Conservation (phyloP, 2,888 invertebrate species). For the Drosophila atroscutellata region DNA sequence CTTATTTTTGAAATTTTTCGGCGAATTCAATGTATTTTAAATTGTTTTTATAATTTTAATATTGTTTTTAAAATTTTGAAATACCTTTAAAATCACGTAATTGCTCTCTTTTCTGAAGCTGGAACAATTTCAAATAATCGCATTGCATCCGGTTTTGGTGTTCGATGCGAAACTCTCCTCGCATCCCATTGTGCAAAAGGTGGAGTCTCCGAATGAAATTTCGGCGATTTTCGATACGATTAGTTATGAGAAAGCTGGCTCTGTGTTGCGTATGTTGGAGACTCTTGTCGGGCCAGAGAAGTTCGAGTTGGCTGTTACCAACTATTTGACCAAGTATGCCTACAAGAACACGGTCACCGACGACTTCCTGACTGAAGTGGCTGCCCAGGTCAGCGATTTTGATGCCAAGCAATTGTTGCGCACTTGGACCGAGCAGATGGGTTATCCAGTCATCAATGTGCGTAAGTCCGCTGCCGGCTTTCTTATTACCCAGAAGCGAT, state of each 20-base stretch:
- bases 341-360: constrained; percentile 92
- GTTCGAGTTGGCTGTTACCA: constrained; percentile 90
- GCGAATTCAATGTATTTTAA: too few species aligned
- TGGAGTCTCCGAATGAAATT: constrained; percentile 94
- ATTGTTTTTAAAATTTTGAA: constrained; percentile 12
- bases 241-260: constrained; percentile 95
- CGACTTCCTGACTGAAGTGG: constrained; percentile 87
- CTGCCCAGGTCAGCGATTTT: constrained; percentile 86
- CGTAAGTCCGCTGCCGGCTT: constrained; percentile 84
- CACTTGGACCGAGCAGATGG: constrained; percentile 95
- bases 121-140: constrained; percentile 90
- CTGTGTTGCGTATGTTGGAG: constrained; percentile 94
- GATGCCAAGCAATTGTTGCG: constrained; percentile 89
- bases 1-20: too few species aligned
- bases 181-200: constrained; percentile 94
- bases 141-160: constrained; percentile 90
- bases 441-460: constrained; percentile 91
- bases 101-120: constrained; percentile 85
- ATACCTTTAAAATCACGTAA: not conserved
- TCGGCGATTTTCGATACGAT: constrained; percentile 95
- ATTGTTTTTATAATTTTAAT: too few species aligned
- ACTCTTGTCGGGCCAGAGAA: constrained; percentile 88
- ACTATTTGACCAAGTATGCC: constrained; percentile 89
- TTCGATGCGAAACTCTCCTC: constrained; percentile 92
- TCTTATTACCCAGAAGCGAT: constrained; percentile 89